Conservation (phyloP, 2,797 vertebrate species). For the Monodelphis domestica region DNA sequence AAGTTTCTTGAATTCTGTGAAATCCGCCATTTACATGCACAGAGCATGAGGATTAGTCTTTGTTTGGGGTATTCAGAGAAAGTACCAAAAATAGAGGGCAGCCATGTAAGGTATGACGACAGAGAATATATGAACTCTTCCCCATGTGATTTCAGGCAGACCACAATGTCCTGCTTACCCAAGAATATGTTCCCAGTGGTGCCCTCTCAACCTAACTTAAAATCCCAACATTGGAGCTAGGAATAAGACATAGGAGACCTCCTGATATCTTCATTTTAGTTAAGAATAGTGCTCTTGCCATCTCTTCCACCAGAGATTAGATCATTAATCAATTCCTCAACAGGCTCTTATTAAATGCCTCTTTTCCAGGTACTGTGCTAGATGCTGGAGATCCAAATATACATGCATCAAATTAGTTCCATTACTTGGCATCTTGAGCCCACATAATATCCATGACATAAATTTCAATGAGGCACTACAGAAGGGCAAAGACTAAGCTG, state of each 20-base stretch:
- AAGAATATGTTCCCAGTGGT: neutral
- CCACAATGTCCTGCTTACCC: neutral
- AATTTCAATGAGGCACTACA: neutral
- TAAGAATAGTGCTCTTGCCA: neutral
- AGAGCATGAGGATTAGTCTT: neutral
- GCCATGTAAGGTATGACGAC: neutral
- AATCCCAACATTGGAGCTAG: neutral
- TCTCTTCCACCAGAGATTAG: neutral
- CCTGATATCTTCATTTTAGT: neutral
- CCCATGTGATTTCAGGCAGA: neutral
- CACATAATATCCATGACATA: neutral
- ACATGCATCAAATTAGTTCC: neutral
- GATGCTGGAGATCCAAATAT: neutral
- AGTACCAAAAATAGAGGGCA: neutral
- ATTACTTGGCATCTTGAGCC: neutral
- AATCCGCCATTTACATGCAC: neutral
- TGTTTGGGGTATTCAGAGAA: neutral
- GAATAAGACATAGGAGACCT: neutral
- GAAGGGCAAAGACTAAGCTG: neutral
- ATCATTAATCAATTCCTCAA: neutral
- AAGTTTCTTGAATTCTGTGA: constrained; percentile 26
- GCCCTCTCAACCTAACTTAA: neutral
- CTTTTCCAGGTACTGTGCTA: neutral
- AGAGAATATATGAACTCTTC: neutral
- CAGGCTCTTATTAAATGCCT: neutral